phyloP scores from a whole-genome alignment of 1,140 invertebrate species.

The Drosophila sproati region DNA sequence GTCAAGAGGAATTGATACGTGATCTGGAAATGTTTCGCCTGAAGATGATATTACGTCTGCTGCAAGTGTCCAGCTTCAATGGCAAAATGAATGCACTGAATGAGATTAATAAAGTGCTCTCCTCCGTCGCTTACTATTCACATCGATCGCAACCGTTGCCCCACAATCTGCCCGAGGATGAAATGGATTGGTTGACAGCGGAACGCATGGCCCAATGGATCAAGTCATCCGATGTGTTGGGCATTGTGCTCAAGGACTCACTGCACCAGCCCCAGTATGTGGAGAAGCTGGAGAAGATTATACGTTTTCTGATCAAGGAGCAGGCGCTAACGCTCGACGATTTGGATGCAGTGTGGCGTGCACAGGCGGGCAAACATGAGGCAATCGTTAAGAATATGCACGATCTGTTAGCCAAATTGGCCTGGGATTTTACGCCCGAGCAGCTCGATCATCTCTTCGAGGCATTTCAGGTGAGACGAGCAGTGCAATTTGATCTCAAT shows the following conservation, averaged over 20 bases:
- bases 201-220: slow-evolving; percentile 99
- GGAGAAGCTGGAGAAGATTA: slow-evolving; percentile 98
- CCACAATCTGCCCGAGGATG: slow-evolving; percentile 86
- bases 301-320: slow-evolving; percentile 98
- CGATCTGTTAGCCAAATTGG: slow-evolving; percentile 97
- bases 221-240: slow-evolving; percentile 97
- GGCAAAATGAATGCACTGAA: slow-evolving; percentile 99
- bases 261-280: slow-evolving; percentile 99
- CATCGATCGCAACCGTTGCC: slow-evolving; percentile 87
- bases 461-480: slow-evolving; percentile 94
- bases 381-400: slow-evolving; percentile 99
- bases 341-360: slow-evolving; percentile 97
- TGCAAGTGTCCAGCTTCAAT: slow-evolving; percentile 99
- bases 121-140: slow-evolving; percentile 94
- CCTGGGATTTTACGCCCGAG: slow-evolving; percentile 99
- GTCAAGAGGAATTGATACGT: slow-evolving; percentile 93
- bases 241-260: slow-evolving; percentile 97
- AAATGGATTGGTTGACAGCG: slow-evolving; percentile 97
- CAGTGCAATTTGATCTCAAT: background rate
- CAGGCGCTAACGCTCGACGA: slow-evolving; percentile 95
- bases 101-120: slow-evolving; percentile 99
- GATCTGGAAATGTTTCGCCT: slow-evolving; percentile 97
- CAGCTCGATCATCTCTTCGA: slow-evolving; percentile 99
- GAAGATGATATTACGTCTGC: slow-evolving; percentile 97
- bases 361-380: slow-evolving; percentile 97